phyloP scores from a whole-genome alignment of 2,888 invertebrate species.

The Caenorhabditis wallacei region DNA sequence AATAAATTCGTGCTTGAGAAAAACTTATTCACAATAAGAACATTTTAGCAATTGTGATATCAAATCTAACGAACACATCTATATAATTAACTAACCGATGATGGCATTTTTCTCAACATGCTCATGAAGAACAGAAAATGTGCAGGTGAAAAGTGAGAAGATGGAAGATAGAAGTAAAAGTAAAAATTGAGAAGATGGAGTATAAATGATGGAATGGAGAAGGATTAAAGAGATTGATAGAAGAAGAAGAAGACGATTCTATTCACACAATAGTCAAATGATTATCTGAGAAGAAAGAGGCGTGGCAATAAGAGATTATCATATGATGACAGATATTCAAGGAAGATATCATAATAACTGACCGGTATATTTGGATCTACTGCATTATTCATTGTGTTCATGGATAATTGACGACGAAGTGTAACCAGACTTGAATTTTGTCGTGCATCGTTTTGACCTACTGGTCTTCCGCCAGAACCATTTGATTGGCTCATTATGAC shows the following conservation, averaged over 20 bases:
- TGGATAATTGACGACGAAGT: background rate
- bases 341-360: conserved; percentile 6
- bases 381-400: background rate
- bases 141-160: conserved; percentile 3
- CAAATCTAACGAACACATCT: background rate
- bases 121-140: conserved; percentile 2
- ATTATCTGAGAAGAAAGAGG: conserved; percentile 31
- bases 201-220: conserved; percentile 14
- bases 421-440: background rate
- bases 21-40: too few species aligned
- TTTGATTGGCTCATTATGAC: background rate
- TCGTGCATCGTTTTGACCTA: background rate
- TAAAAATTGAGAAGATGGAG: conserved; percentile 16
- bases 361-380: conserved; percentile 28
- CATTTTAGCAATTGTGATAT: background rate
- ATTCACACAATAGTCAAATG: conserved; percentile 55
- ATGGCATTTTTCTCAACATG: conserved; percentile 46
- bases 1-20: too few species aligned
- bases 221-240: conserved; percentile 29
- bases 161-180: background rate
- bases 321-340: background rate
- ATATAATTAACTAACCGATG: conserved; percentile 36
- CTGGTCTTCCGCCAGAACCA: background rate
- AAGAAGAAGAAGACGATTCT: conserved; percentile 17
- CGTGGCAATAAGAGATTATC: conserved; percentile 17